Evolutionary conservation across 2,888 invertebrate species (phyloP).

Genomic region (Frankliniella intonsa): DNA sequence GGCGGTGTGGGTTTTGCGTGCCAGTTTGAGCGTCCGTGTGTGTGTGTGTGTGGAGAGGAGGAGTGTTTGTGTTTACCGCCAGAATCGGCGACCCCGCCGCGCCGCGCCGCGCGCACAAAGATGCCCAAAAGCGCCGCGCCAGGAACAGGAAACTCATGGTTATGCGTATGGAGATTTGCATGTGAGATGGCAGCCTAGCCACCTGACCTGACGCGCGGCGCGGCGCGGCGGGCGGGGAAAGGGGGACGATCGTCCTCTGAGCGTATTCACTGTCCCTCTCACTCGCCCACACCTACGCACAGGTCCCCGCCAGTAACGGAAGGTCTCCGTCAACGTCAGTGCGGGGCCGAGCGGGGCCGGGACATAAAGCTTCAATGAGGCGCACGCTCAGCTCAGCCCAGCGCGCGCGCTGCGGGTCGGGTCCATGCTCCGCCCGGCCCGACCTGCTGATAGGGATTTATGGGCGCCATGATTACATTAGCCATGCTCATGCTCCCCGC

Average conservation of each 20-base stretch:
- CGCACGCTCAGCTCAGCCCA: not conserved
- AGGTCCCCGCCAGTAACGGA: not conserved
- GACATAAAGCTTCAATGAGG: not conserved
- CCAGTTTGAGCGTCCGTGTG: not conserved
- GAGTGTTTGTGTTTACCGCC: not conserved
- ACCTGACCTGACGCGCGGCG: no score
- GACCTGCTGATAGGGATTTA: not conserved
- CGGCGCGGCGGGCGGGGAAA: no score
- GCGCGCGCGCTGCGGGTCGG: not conserved
- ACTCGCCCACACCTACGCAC: not conserved
- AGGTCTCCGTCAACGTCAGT: not conserved
- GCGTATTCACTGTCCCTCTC: not conserved
- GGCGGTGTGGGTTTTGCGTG: not conserved
- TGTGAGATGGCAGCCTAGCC: not conserved
- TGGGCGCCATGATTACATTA: conserved; percentile 11
- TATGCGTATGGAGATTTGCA: not conserved
- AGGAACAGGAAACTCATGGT: no score
- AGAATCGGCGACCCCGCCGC: not conserved
- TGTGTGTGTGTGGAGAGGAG: not conserved
- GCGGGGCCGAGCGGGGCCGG: not conserved
- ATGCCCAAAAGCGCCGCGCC: no score
- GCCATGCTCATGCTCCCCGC: not conserved
- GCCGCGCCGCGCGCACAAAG: no score
- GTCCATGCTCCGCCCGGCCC: no score
- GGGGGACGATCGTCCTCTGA: not conserved